These are phyloP conservation scores for Amphipoea lucens DNA, from an alignment of 2,888 invertebrate species.

Conservation along the genomic window DNA sequence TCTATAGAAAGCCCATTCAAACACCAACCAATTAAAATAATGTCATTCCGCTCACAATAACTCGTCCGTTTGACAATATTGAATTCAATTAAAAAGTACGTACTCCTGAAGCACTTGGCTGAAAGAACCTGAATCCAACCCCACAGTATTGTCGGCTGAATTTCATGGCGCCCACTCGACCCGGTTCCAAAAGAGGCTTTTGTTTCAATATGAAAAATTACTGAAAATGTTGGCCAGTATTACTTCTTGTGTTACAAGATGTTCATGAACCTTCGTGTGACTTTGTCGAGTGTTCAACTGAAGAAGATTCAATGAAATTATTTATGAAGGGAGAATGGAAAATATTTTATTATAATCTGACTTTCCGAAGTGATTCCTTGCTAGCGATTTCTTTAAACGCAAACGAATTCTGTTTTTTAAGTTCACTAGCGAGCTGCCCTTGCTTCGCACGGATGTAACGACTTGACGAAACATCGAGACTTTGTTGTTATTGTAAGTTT, in stretches of 20 bases:
- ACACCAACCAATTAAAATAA: conserved; percentile 56
- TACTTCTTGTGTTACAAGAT: conserved; percentile 61
- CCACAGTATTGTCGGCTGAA: conserved; percentile 72
- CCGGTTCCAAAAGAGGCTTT: conserved; percentile 81
- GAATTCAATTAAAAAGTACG: conserved; percentile 82
- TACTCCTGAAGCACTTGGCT: conserved; percentile 74
- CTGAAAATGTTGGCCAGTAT: conserved; percentile 70
- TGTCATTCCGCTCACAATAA: conserved; percentile 46
- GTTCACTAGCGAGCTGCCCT: neutral
- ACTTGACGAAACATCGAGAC: neutral
- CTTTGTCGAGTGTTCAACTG: conserved; percentile 27
- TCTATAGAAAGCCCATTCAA: conserved; percentile 11
- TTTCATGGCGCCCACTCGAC: conserved; percentile 82
- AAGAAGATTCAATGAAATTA: neutral
- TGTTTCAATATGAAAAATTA: conserved; percentile 88
- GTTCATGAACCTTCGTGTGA: conserved; percentile 59
- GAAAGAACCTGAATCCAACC: conserved; percentile 49
- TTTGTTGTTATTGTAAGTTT: neutral
- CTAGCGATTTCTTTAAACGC: neutral
- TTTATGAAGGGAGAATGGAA: neutral
- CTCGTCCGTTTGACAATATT: conserved; percentile 66
- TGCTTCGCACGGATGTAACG: neutral
- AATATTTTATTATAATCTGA: neutral
- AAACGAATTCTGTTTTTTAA: neutral
- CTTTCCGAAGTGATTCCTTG: neutral